phyloP scores from a whole-genome alignment of 2,113 vertebrate genomes.

The Pachycephala philippinensis region DNA sequence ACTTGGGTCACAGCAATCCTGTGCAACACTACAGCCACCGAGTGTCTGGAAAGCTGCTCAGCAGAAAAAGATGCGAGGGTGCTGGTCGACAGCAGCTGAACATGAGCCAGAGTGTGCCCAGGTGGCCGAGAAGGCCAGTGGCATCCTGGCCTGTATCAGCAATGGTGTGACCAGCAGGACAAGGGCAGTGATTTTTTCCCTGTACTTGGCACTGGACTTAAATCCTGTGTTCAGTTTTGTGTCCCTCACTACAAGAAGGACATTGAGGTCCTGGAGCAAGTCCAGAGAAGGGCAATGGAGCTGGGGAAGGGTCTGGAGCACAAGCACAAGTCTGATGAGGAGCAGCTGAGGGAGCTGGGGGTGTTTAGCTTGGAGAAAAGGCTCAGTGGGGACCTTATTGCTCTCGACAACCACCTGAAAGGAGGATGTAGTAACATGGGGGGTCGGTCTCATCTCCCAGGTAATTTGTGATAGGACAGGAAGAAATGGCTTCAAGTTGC shows the following conservation, averaged over 20 bases:
- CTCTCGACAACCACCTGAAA: background rate
- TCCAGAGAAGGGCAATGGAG: background rate
- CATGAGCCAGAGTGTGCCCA: background rate
- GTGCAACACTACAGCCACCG: background rate
- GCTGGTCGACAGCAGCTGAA: background rate
- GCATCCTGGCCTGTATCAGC: background rate
- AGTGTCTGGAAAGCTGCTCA: background rate
- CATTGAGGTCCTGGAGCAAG: rapidly evolving
- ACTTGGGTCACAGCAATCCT: background rate
- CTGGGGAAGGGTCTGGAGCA: background rate
- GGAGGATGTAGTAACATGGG: too few species aligned
- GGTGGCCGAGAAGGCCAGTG: background rate
- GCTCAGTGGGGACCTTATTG: background rate
- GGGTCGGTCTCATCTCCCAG: background rate
- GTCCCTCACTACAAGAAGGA: background rate
- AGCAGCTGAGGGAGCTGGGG: background rate
- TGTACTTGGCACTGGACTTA: background rate
- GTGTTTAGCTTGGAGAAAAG: background rate
- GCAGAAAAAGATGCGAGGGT: background rate
- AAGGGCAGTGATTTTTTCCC: background rate
- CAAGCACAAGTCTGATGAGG: background rate
- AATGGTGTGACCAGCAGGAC: background rate
- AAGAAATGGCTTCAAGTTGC: background rate
- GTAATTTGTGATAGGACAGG: background rate
- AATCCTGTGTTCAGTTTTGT: background rate